These are phyloP conservation scores for Phengaris alcon DNA, from an alignment of 2,888 invertebrate species.

Conservation along the genomic window DNA sequence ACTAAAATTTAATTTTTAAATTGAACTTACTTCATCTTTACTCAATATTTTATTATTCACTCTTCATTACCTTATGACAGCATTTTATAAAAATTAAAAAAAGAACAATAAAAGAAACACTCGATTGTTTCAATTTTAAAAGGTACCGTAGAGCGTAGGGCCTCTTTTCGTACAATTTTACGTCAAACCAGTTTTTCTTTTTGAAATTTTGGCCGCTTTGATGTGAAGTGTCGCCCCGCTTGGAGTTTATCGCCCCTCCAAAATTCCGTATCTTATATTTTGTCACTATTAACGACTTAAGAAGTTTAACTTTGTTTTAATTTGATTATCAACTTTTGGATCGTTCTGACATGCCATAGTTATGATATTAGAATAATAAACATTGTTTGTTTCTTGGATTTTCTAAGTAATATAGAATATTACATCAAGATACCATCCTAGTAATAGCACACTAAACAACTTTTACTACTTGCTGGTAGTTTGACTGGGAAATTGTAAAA, in stretches of 20 bases:
- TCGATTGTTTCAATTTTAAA: constrained; percentile 33
- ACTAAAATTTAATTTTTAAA: too few species aligned
- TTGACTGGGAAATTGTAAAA: too few species aligned
- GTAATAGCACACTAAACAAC: too few species aligned
- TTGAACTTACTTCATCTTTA: too few species aligned
- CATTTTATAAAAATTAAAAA: not conserved
- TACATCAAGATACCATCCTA: not conserved
- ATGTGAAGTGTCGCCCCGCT: constrained; percentile 54
- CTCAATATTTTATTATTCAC: too few species aligned
- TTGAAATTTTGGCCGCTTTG: constrained; percentile 55
- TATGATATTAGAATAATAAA: not conserved
- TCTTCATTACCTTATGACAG: not conserved
- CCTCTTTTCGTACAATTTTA: constrained; percentile 48
- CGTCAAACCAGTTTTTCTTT: constrained; percentile 50
- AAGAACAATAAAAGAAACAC: constrained; percentile 13
- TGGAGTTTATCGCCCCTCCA: constrained; percentile 33
- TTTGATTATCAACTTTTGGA: constrained; percentile 32
- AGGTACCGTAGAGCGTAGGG: constrained; percentile 41
- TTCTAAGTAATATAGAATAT: not conserved
- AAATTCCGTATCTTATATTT: constrained; percentile 31
- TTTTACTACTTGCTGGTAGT: too few species aligned
- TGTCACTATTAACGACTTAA: constrained; percentile 26
- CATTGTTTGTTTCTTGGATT: not conserved
- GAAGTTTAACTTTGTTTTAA: constrained; percentile 34
- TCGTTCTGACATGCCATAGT: constrained; percentile 13